phyloP scores from a whole-genome alignment of 2,888 invertebrate species.

The Caenorhabditis doughertyi region DNA sequence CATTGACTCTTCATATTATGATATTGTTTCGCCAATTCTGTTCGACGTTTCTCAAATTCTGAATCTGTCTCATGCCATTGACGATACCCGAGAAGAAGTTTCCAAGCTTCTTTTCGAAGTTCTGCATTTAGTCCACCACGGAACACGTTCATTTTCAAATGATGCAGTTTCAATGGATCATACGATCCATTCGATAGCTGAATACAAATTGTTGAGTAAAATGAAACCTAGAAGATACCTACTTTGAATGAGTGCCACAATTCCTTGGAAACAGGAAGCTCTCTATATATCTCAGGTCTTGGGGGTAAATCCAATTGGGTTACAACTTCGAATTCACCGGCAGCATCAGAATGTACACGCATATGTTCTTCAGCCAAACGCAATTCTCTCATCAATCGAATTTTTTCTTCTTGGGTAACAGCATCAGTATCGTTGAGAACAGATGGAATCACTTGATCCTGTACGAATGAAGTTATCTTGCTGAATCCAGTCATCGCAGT shows the following conservation, averaged over 20 bases:
- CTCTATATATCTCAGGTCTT: slow-evolving; percentile 87
- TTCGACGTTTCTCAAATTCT: slow-evolving; percentile 88
- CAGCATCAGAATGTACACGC: slow-evolving; percentile 74
- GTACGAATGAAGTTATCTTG: slow-evolving; percentile 90
- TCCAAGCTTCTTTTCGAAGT: slow-evolving; percentile 93
- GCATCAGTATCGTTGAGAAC: slow-evolving; percentile 81
- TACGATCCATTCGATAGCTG: slow-evolving; percentile 89
- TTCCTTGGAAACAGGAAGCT: slow-evolving; percentile 86
- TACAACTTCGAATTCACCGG: slow-evolving; percentile 81
- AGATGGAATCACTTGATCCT: slow-evolving; percentile 84
- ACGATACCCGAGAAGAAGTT: slow-evolving; percentile 92
- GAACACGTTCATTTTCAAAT: slow-evolving; percentile 89
- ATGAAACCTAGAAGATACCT: background rate
- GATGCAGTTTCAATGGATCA: slow-evolving; percentile 87
- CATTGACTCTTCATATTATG: slow-evolving; percentile 92
- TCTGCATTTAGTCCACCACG: slow-evolving; percentile 74
- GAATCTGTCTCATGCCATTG: slow-evolving; percentile 90
- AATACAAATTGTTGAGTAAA: background rate
- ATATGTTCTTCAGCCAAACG: slow-evolving; percentile 66
- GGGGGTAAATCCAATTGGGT: slow-evolving; percentile 86
- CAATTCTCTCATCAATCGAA: slow-evolving; percentile 84
- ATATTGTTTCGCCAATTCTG: slow-evolving; percentile 85
- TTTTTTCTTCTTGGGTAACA: slow-evolving; percentile 83
- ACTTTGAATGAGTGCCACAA: slow-evolving; percentile 89
- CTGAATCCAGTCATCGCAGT: slow-evolving; percentile 92